These are phyloP conservation scores for Resseliella maxima DNA, from an alignment of 2,888 invertebrate species.

Conservation along the genomic window DNA sequence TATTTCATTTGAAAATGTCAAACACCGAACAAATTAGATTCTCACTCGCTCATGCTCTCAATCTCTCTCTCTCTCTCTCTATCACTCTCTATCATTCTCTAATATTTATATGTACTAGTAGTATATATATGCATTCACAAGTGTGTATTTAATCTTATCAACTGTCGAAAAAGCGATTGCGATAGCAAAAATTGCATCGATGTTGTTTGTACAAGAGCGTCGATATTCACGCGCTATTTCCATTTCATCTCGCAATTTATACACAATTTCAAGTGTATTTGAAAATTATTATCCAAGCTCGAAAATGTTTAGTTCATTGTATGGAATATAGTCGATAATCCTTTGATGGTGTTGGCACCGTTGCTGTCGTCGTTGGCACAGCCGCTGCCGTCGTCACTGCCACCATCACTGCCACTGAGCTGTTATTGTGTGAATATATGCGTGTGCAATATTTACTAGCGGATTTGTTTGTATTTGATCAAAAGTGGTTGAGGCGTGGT, in stretches of 20 bases:
- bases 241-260: background rate
- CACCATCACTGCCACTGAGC: no score
- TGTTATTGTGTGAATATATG: background rate
- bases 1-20: no score
- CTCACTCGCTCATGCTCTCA: no score
- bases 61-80: no score
- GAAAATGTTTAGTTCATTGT: background rate
- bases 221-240: conserved; percentile 38
- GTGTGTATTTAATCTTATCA: background rate
- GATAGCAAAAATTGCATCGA: no score
- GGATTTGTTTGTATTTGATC: conserved; percentile 48
- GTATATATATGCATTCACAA: background rate
- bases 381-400: background rate
- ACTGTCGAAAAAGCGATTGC: background rate
- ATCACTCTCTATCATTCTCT: no score
- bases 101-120: no score
- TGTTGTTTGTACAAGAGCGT: background rate
- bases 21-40: no score
- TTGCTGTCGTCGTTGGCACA: no score
- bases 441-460: conserved; percentile 41
- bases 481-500: conserved; percentile 55
- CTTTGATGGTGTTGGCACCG: background rate
- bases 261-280: conserved; percentile 23
- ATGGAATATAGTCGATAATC: background rate
- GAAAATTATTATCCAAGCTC: background rate